These are phyloP conservation scores for Heloderma charlesbogerti DNA, from an alignment of 2,113 vertebrate species.

Conservation along the genomic window DNA sequence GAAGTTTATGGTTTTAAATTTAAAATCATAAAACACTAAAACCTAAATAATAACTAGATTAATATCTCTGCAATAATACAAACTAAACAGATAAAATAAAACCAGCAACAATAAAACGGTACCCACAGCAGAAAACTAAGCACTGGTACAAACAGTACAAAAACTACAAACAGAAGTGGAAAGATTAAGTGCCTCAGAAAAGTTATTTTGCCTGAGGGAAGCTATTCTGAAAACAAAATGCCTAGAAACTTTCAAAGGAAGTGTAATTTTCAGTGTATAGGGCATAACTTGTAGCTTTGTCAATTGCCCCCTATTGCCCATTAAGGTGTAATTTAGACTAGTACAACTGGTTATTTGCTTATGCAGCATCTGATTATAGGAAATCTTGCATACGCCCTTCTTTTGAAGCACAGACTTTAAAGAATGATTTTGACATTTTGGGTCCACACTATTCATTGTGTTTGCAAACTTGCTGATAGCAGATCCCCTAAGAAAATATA, in stretches of 20 bases:
- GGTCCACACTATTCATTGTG: background rate
- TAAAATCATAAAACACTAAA: background rate
- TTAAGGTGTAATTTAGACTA: background rate
- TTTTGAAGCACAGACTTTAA: background rate
- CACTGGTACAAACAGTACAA: no score
- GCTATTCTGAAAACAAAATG: background rate
- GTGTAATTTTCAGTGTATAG: background rate
- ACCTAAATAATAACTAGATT: background rate
- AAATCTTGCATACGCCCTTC: background rate
- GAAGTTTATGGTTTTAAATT: no score
- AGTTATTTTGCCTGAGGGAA: background rate
- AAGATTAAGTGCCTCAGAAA: background rate
- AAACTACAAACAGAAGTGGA: background rate
- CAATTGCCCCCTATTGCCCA: background rate
- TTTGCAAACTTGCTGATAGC: background rate
- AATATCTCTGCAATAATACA: background rate
- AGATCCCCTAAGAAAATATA: background rate
- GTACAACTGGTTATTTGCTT: background rate
- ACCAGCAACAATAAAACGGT: no score
- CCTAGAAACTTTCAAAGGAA: background rate
- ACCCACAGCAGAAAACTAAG: no score
- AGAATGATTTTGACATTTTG: background rate
- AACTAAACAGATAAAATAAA: no score
- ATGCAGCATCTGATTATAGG: background rate
- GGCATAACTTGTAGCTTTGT: background rate